Conservation (phyloP, 1,140 invertebrate genomes). For the Nephotettix cincticeps region DNA sequence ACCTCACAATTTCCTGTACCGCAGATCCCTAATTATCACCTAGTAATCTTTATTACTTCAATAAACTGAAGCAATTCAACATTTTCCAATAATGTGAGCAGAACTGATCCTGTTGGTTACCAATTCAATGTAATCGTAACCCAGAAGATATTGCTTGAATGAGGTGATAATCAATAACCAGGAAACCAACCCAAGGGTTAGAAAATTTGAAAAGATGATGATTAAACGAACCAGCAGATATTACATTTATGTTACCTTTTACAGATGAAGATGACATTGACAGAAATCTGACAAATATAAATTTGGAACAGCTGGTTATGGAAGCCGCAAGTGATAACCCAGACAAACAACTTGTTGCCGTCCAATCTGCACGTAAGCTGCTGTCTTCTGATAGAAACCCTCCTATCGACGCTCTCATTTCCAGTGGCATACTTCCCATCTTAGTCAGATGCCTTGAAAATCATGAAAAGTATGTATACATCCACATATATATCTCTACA, state of each 20-base stretch:
- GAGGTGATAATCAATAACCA: too few species aligned
- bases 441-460: conserved; percentile 87
- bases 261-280: conserved; percentile 73
- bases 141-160: too few species aligned
- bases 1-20: too few species aligned
- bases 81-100: too few species aligned
- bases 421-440: conserved; percentile 90
- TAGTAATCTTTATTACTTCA: too few species aligned
- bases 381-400: conserved; percentile 97
- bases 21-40: too few species aligned
- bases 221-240: background rate
- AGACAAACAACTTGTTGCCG: conserved; percentile 72
- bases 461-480: conserved; percentile 72
- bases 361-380: conserved; percentile 88
- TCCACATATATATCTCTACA: too few species aligned
- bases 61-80: too few species aligned
- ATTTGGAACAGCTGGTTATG: conserved; percentile 66
- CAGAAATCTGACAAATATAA: conserved; percentile 61
- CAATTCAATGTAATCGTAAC: too few species aligned
- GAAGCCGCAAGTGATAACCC: conserved; percentile 72
- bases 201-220: background rate
- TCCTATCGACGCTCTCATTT: conserved; percentile 96
- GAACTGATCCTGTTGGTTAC: too few species aligned
- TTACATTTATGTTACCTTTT: conserved; percentile 25
- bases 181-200: too few species aligned